phyloP scores from a whole-genome alignment of 1,140 invertebrate genomes.

The Drosophila repletoides region DNA sequence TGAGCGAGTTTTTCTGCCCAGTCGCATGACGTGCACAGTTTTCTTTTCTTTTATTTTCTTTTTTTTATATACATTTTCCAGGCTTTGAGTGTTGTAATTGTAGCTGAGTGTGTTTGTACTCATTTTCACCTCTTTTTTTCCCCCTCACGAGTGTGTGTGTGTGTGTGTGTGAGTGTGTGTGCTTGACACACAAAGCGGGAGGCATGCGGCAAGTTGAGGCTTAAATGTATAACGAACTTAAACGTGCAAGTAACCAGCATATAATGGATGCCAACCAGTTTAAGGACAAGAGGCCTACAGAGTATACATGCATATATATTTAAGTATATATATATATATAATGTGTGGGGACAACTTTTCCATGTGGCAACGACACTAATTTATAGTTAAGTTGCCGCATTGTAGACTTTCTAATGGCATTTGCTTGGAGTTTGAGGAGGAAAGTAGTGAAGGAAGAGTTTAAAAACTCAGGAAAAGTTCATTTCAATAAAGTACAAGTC shows the following conservation, averaged over 20 bases:
- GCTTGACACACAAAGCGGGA: slow-evolving; percentile 67
- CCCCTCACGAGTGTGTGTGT: slow-evolving; percentile 9
- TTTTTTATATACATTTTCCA: slow-evolving; percentile 11
- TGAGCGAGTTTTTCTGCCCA: slow-evolving; percentile 41
- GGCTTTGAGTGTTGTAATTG: slow-evolving; percentile 68
- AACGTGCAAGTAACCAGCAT: slow-evolving; percentile 75
- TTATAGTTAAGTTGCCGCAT: slow-evolving; percentile 52
- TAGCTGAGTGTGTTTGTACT: slow-evolving; percentile 74
- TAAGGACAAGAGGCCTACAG: slow-evolving; percentile 62
- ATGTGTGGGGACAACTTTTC: slow-evolving; percentile 47
- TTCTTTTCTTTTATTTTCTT: slow-evolving; percentile 11
- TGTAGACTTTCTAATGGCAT: slow-evolving; percentile 59
- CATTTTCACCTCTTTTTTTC: slow-evolving; percentile 74
- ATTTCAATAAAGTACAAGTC: slow-evolving; percentile 6
- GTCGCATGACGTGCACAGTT: slow-evolving; percentile 24
- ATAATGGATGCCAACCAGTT: slow-evolving; percentile 58
- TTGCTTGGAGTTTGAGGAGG: neutral
- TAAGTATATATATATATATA: slow-evolving; percentile 5
- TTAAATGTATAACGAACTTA: slow-evolving; percentile 78
- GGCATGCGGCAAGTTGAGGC: slow-evolving; percentile 31
- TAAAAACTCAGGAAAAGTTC: neutral
- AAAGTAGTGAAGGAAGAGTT: neutral
- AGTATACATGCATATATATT: neutral
- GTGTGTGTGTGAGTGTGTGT: slow-evolving; percentile 45
- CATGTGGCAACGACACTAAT: slow-evolving; percentile 58